Conservation (phyloP, 1,140 invertebrate species). For the Panulirus ornatus region DNA sequence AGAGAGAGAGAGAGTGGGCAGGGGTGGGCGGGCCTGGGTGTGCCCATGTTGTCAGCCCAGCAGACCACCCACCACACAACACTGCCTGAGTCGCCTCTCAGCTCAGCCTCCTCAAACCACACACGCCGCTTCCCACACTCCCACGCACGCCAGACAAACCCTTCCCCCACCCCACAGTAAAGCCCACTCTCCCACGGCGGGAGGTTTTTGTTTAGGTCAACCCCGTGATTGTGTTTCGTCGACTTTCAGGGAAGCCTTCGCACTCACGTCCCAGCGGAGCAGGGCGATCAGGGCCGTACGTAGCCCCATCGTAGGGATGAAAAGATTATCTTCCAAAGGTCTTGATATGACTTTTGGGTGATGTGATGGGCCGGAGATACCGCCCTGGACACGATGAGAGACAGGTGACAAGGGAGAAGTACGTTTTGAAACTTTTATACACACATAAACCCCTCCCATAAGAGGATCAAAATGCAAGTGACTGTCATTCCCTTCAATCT, state of each 20-base stretch:
- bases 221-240: conserved; percentile 30
- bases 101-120: conserved; percentile 1
- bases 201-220: conserved; percentile 8
- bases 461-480: no score
- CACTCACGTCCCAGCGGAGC: not conserved
- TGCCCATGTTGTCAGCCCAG: no score
- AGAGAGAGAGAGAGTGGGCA: not conserved
- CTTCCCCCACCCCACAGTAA: not conserved
- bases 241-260: not conserved
- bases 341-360: not conserved
- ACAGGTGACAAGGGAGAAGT: conserved; percentile 50
- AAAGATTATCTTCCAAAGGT: not conserved
- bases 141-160: not conserved
- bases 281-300: not conserved
- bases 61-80: conserved; percentile 43
- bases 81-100: not conserved
- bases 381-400: conserved; percentile 33
- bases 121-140: conserved; percentile 34
- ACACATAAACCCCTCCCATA: conserved; percentile 40
- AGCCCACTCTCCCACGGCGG: not conserved
- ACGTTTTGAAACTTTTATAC: conserved; percentile 56
- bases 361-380: conserved; percentile 3
- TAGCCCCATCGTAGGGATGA: not conserved
- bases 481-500: conserved; percentile 25
- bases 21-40: not conserved